Evolutionary conservation across 2,888 invertebrate species (phyloP), one percentile per base, ranked within the genome.

Genomic region (Lasiommata megera): DNA sequence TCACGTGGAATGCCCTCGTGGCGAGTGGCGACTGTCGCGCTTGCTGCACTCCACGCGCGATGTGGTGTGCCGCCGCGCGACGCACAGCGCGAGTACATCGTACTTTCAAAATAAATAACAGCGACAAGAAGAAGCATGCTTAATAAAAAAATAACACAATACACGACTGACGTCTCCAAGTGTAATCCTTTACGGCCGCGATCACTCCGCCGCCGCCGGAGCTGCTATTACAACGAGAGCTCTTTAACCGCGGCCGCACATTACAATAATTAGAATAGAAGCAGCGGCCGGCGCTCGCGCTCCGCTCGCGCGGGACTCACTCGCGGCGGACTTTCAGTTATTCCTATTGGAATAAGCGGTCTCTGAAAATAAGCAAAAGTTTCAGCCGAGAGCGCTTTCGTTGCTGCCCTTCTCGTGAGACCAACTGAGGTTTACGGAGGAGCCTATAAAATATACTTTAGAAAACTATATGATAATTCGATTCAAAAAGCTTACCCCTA

Each of bases 231-330:
- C 12, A 43, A 43, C 16, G 29, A 14, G 44, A 6, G 12, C 34
- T 34, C 11, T 46, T 46, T 16, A 7, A 16, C 16, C 6, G 6
- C 31, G 43, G 12, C 28, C 16, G 31, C 46, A 31, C 46, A 31
- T 46, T 46, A 29, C 8, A 46, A 46, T 29, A 31, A 46, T 46
- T 46, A 46, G 46, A 46, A 46, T 31, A 46, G 46, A 31, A 11
- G 5, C 9, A 12, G 23, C 43, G 41, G 17, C 31, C 37, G 5
- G 14, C 37, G n/a, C n/a, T 1, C 37, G 12, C 6, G 3, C 14
- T 12, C 14, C 14, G 36, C n/a, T 36, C n/a, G 2, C 5, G 37
- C 14, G 1, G 17, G 3, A 18, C 5, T 16, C 11, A 3, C 3
- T 16, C 46, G 31, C 29, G 31, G 31, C 29, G 16, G 16, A 16